Evolutionary conservation across 2,113 vertebrate genomes (phyloP), one percentile per base, ranked within the genome.

Genomic region (Petroica traversi): DNA sequence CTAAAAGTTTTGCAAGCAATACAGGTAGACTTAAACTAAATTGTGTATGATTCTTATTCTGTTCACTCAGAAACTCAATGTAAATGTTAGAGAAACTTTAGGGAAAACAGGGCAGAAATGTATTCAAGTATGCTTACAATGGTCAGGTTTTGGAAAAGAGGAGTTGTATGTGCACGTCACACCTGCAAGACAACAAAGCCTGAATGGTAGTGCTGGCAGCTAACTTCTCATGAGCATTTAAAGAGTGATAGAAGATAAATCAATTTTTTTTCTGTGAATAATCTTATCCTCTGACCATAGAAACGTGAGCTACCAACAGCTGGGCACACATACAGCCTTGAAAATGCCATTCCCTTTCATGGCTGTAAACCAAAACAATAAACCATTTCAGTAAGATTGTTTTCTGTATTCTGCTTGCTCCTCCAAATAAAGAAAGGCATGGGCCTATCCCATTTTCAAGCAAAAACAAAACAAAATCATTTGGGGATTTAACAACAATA

Each of bases 361-460:
- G 69, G 94, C 24, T 63, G 49, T 41, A 89, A 96, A 91, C 68
- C 89, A 90, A 96, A 97, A 72, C 91, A 95, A 91, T 93, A 96
- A 83, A 91, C 92, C 81, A 92, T 87, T 92, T 95, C 64, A 80
- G 55, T 45, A 95, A 94, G 48, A 85, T 75, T 6, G 48, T 74
- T 67, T 94, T 84, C 85, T 75, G 84, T 55, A 64, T 61, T 74
- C 75, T 92, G 41, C 52, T 94, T 92, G 73, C 91, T 96, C 79
- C 69, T 90, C 83, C 54, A 66, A 95, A 83, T 66, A 88, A 58
- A 85, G 59, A 9, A 48, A 77, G 57, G 26, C 87, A 59, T 48
- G 34, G 29, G 51, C 79, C 81, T 79, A 55, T 95, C 52, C 83
- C 59, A 45, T 58, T 95, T 71, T 80, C 43, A 93, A 92, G 95